phyloP scores from a whole-genome alignment of 35 echinoderm and acorn worm species.

The Amphiura filiformis region DNA sequence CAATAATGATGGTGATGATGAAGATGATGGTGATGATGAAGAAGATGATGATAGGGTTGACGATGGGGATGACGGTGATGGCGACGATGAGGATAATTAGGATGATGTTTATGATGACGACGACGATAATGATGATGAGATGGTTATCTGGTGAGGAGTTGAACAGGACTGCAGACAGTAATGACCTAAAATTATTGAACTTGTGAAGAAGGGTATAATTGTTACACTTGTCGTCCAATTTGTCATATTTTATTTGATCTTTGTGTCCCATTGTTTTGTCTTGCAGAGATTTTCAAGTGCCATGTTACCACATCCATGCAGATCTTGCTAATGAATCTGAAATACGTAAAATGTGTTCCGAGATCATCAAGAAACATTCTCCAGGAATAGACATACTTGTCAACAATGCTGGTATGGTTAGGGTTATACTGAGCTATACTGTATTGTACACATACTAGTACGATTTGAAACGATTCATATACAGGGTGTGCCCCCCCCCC shows the following conservation, averaged over 20 bases:
- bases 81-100: neutral
- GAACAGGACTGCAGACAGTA: too few relatives aligned
- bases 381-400: constrained; percentile 39
- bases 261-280: neutral
- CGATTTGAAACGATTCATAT: too few relatives aligned
- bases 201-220: too few relatives aligned
- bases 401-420: constrained; percentile 54
- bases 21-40: too few relatives aligned
- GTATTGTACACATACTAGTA: too few relatives aligned
- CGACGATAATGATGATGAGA: neutral
- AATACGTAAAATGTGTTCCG: neutral
- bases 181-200: too few relatives aligned
- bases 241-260: neutral
- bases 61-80: neutral
- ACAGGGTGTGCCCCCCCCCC: too few relatives aligned
- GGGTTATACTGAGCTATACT: too few relatives aligned
- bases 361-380: constrained; percentile 1
- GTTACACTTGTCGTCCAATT: too few relatives aligned
- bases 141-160: too few relatives aligned
- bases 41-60: too few relatives aligned
- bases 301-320: neutral
- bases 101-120: neutral
- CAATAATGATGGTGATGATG: too few relatives aligned
- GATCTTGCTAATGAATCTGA: constrained; percentile 14
- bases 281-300: constrained; percentile 5